These are phyloP conservation scores for Herpetotheres cachinnans DNA, from an alignment of 2,113 vertebrate genomes.

Conservation along the genomic window DNA sequence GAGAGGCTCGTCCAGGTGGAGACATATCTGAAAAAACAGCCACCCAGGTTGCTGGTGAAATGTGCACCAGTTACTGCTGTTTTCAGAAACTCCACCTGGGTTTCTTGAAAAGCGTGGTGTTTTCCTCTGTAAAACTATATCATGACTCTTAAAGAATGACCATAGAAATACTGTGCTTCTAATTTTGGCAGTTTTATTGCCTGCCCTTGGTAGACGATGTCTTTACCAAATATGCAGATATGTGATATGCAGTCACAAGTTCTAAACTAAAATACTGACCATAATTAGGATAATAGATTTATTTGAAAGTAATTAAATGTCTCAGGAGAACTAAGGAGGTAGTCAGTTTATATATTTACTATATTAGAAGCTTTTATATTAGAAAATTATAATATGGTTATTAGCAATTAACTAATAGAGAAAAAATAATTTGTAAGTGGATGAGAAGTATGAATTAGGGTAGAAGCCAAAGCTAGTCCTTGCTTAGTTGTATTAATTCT, in stretches of 20 bases:
- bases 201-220: background rate
- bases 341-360: background rate
- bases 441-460: background rate
- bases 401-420: background rate
- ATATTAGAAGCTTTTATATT: background rate
- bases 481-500: background rate
- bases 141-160: background rate
- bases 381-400: background rate
- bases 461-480: background rate
- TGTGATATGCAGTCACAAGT: background rate
- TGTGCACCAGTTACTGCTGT: background rate
- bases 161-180: background rate
- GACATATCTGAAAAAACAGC: background rate
- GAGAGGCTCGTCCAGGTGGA: background rate
- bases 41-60: background rate
- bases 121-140: background rate
- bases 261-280: background rate
- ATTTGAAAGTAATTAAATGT: background rate
- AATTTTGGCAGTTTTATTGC: background rate
- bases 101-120: background rate
- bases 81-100: background rate
- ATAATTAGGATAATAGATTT: slow-evolving; percentile 7
- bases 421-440: background rate
- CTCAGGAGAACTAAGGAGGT: background rate
- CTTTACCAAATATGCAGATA: background rate